A percentile compares a stretch with the other conserved stretches of the same genome.
These are phyloP conservation scores for Gryllus bimaculatus DNA, from an alignment of 1,140 invertebrate genomes.

Conservation along the genomic window DNA sequence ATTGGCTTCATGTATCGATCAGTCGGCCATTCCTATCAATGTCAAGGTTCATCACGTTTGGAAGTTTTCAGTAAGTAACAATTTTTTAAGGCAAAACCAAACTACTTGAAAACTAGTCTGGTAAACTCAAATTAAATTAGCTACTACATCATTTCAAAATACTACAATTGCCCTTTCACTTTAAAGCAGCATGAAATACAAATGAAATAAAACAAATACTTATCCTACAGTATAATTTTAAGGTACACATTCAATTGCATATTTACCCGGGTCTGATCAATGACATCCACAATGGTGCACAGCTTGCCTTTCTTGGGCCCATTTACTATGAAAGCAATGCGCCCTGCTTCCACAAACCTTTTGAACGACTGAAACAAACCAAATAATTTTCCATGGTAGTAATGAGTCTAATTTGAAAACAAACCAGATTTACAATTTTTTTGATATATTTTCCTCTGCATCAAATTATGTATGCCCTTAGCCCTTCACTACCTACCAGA, in stretches of 20 bases:
- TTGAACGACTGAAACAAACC: constrained; percentile 67
- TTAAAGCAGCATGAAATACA: constrained; percentile 19
- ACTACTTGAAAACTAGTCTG: neutral
- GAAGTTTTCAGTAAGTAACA: neutral
- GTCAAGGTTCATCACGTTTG: neutral
- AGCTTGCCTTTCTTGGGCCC: constrained; percentile 85
- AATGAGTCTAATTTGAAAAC: too few relatives aligned
- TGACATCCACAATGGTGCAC: constrained; percentile 87
- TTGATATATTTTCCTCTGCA: too few relatives aligned
- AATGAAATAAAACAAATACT: neutral
- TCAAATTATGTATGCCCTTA: too few relatives aligned
- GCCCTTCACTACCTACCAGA: too few relatives aligned
- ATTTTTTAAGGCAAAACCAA: neutral
- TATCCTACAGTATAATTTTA: neutral
- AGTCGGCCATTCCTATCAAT: too few relatives aligned
- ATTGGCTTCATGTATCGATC: too few relatives aligned
- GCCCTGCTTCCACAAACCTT: constrained; percentile 92
- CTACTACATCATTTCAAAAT: neutral
- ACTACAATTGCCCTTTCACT: neutral
- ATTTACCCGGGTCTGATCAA: constrained; percentile 92
- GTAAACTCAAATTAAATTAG: neutral
- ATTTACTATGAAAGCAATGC: constrained; percentile 86
- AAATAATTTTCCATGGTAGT: constrained; percentile 6
- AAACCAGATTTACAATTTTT: too few relatives aligned
- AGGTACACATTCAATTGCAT: too few relatives aligned